These are phyloP conservation scores for Champsocephalus esox DNA, from an alignment of 2,797 vertebrate species.

Conservation along the genomic window DNA sequence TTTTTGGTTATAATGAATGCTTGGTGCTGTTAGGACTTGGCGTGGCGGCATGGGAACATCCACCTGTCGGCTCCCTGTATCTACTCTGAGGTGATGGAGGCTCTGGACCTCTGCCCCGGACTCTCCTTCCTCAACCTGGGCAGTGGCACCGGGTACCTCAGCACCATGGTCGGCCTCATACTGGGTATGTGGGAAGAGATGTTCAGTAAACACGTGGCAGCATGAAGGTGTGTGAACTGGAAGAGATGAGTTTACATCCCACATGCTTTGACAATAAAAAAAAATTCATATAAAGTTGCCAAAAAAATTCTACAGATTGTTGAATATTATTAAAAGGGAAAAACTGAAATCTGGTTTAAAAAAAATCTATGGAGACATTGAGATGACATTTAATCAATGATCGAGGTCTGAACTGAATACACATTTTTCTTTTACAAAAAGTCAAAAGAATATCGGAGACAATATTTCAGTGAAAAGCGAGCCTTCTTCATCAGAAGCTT, in stretches of 20 bases:
- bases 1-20: neutral
- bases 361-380: too few relatives aligned
- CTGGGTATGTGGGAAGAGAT: slow-evolving; percentile 81
- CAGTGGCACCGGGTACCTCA: slow-evolving; percentile 97
- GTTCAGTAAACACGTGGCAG: neutral
- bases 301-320: too few relatives aligned
- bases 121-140: slow-evolving; percentile 96
- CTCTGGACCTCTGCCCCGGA: slow-evolving; percentile 93
- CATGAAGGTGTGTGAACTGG: neutral
- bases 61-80: slow-evolving; percentile 97
- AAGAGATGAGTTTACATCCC: neutral
- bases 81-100: slow-evolving; percentile 99
- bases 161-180: slow-evolving; percentile 98
- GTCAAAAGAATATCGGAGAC: too few relatives aligned
- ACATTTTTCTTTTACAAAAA: too few relatives aligned
- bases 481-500: too few relatives aligned
- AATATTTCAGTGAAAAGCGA: too few relatives aligned
- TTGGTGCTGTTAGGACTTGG: slow-evolving; percentile 84
- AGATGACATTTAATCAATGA: too few relatives aligned
- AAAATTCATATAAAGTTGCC: too few relatives aligned
- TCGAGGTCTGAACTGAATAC: too few relatives aligned
- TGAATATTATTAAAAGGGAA: too few relatives aligned
- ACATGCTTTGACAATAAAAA: neutral
- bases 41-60: slow-evolving; percentile 97
- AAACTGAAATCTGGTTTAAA: too few relatives aligned